Conservation (phyloP, 2,113 vertebrate species). For the Panthera uncia region DNA sequence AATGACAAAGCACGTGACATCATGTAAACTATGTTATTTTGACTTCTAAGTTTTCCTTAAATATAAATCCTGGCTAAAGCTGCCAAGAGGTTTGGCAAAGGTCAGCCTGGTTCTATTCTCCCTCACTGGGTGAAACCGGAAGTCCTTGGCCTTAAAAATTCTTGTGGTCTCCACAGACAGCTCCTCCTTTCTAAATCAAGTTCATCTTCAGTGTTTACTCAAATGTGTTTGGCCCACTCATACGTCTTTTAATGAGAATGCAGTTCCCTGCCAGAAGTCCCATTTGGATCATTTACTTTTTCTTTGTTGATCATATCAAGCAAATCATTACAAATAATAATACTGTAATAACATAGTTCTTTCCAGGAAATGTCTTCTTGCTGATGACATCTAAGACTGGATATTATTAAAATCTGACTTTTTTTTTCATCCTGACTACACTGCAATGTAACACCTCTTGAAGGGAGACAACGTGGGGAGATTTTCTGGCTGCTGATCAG, state of each 20-base stretch:
- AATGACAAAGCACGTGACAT: background rate
- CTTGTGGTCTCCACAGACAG: background rate
- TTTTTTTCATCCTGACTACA: conserved; percentile 28
- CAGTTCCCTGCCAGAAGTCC: conserved; percentile 54
- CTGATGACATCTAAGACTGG: conserved; percentile 35
- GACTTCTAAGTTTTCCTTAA: conserved; percentile 42
- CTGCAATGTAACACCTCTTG: conserved; percentile 52
- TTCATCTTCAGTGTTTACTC: conserved; percentile 44
- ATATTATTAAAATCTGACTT: conserved; percentile 60
- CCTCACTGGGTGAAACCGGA: conserved; percentile 13
- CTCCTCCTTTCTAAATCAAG: conserved; percentile 12
- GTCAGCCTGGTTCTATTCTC: background rate
- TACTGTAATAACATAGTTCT: conserved; percentile 60
- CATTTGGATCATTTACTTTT: conserved; percentile 71
- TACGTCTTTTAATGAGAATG: conserved; percentile 23
- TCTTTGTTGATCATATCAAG: conserved; percentile 66
- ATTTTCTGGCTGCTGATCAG: conserved; percentile 16
- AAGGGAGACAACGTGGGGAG: background rate
- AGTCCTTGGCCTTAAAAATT: conserved; percentile 45
- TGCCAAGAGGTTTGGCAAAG: conserved; percentile 43
- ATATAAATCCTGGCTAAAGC: conserved; percentile 1
- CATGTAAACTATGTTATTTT: conserved; percentile 22
- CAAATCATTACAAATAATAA: conserved; percentile 72
- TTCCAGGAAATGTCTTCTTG: conserved; percentile 59
- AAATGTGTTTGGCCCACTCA: background rate